Evolutionary conservation across 2,797 vertebrate genomes (phyloP).

Genomic region (Takifugu rubripes): DNA sequence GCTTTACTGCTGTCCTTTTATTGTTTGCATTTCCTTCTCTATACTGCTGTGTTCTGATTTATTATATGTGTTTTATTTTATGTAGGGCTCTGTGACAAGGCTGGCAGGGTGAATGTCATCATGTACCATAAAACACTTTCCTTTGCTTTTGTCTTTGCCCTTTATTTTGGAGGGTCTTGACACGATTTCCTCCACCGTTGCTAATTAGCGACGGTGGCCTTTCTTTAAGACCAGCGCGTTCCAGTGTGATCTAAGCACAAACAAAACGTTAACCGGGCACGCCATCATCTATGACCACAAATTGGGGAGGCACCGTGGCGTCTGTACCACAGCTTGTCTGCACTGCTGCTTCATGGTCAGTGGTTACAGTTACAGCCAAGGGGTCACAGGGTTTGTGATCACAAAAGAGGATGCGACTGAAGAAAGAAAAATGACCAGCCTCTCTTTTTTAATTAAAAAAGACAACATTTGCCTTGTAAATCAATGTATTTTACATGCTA

Average conservation of each 20-base stretch:
- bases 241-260: constrained; percentile 9
- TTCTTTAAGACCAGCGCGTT: not conserved
- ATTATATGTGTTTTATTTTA: constrained; percentile 21
- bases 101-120: constrained; percentile 14
- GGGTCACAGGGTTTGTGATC: constrained; percentile 6
- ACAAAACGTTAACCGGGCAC: constrained; percentile 4
- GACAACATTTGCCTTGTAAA: no score
- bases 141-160: constrained; percentile 8
- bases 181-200: no score
- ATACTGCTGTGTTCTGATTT: constrained; percentile 30
- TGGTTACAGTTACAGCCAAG: constrained; percentile 6
- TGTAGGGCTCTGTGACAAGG: constrained; percentile 19
- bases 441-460: no score
- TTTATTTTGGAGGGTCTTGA: no score
- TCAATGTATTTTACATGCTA: constrained; percentile 1
- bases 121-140: constrained; percentile 1
- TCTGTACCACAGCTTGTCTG: constrained; percentile 1
- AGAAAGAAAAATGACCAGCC: not conserved
- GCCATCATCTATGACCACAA: constrained; percentile 2
- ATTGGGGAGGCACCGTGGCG: not conserved
- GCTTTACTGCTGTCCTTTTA: constrained; percentile 47
- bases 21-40: constrained; percentile 47
- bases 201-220: no score
- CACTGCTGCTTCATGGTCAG: constrained; percentile 1
- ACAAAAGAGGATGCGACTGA: not conserved